Conservation (phyloP, 1,140 invertebrate genomes). For the Hylaeus anthracinus region DNA sequence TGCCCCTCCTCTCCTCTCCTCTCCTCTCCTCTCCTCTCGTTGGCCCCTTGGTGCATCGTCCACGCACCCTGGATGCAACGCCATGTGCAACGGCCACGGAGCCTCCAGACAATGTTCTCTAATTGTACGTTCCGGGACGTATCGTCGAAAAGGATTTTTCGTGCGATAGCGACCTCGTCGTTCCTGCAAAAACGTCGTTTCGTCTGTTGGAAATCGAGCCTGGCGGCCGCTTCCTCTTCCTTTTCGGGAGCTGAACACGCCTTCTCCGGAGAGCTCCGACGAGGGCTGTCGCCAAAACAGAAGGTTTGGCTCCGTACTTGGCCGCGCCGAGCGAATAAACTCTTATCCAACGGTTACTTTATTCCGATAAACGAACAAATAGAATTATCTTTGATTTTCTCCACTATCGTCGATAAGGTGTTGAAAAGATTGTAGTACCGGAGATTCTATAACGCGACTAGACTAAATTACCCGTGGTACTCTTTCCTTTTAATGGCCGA, state of each 20-base stretch:
- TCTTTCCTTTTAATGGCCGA: too few species aligned
- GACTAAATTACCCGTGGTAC: too few species aligned
- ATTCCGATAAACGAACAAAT: too few species aligned
- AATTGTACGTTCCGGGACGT: constrained; percentile 51
- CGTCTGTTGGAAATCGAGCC: constrained; percentile 17
- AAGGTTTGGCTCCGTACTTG: not conserved
- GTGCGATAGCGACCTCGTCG: not conserved
- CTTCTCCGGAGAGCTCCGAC: not conserved
- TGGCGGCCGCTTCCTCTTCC: constrained; percentile 45
- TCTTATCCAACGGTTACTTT: too few species aligned
- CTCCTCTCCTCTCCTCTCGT: not conserved
- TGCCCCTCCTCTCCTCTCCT: not conserved
- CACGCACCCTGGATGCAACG: constrained; percentile 3
- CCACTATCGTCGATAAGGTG: too few species aligned
- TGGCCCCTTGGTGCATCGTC: not conserved
- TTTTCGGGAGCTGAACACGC: constrained; percentile 43
- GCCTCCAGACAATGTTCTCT: constrained; percentile 46
- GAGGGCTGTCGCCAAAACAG: not conserved
- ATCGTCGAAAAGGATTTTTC: constrained; percentile 17
- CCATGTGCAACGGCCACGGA: constrained; percentile 33
- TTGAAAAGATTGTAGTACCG: too few species aligned
- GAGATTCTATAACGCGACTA: too few species aligned
- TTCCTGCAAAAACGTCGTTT: constrained; percentile 17
- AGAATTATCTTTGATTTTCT: too few species aligned
- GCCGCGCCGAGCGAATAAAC: too few species aligned